Evolutionary conservation across 1,140 invertebrate genomes (phyloP).

Genomic region (Nymphalis io): DNA sequence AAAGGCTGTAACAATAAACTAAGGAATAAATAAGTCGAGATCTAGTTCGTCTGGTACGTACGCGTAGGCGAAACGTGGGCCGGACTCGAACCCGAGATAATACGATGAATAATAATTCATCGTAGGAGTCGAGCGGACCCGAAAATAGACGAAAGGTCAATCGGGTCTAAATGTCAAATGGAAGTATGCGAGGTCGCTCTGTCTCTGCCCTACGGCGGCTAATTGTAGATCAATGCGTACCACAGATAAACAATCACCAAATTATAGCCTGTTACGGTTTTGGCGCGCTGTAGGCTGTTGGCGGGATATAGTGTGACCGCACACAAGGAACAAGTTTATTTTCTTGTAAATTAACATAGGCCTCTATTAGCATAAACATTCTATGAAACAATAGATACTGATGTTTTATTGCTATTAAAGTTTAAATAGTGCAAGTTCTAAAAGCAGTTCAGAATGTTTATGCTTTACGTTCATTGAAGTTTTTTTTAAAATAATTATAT

Average conservation of each 20-base stretch:
- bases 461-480: too few relatives aligned
- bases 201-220: constrained; percentile 51
- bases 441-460: too few relatives aligned
- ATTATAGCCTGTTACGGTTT: constrained; percentile 41
- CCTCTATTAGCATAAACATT: not conserved
- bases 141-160: constrained; percentile 65
- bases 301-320: constrained; percentile 23
- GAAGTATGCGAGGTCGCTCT: constrained; percentile 59
- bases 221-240: constrained; percentile 57
- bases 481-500: too few relatives aligned
- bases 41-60: constrained; percentile 59
- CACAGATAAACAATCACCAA: constrained; percentile 46
- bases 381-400: not conserved
- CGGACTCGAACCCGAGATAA: constrained; percentile 51
- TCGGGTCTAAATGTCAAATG: constrained; percentile 69
- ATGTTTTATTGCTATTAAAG: too few relatives aligned
- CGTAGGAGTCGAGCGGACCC: constrained; percentile 64
- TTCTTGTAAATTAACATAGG: constrained; percentile 10
- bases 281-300: constrained; percentile 26
- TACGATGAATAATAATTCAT: constrained; percentile 65
- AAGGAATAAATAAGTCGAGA: constrained; percentile 52
- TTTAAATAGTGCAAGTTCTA: too few relatives aligned
- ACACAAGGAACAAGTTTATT: constrained; percentile 14
- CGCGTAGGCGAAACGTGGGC: constrained; percentile 59
- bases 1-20: constrained; percentile 56